A percentile compares a stretch with the other conserved stretches of the same genome.
Conservation (phyloP, 2,797 vertebrate genomes). For the Avahi laniger region DNA sequence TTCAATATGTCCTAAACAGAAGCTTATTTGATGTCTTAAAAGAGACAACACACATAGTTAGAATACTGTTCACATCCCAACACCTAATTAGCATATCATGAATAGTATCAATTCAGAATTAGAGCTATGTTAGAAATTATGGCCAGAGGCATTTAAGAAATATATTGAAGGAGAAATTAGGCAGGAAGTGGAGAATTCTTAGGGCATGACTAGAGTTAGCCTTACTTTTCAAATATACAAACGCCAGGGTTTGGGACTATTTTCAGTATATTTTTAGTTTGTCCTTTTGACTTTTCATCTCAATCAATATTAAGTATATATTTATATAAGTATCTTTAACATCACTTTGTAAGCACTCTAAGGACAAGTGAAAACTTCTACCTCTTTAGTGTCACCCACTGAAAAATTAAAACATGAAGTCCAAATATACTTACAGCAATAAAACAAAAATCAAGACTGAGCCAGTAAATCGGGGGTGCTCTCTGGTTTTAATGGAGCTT, state of each 20-base stretch:
- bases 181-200: not conserved
- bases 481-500: not conserved
- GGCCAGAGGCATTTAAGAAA: not conserved
- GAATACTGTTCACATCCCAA: not conserved
- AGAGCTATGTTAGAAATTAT: not conserved
- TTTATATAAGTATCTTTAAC: not conserved
- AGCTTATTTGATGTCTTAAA: not conserved
- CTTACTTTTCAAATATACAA: not conserved
- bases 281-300: not conserved
- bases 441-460: not conserved
- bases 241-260: not conserved
- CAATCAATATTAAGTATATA: not conserved
- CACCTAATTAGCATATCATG: not conserved
- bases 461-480: not conserved
- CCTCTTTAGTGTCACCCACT: not conserved
- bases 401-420: not conserved
- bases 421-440: not conserved
- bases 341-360: not conserved
- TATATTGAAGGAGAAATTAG: not conserved
- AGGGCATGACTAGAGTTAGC: not conserved
- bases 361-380: not conserved
- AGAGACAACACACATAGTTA: not conserved
- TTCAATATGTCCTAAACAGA: not conserved
- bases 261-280: not conserved
- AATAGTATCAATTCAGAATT: conserved; percentile 4